phyloP scores from a whole-genome alignment of 2,113 vertebrate genomes.

The Hippocampus mohnikei region DNA sequence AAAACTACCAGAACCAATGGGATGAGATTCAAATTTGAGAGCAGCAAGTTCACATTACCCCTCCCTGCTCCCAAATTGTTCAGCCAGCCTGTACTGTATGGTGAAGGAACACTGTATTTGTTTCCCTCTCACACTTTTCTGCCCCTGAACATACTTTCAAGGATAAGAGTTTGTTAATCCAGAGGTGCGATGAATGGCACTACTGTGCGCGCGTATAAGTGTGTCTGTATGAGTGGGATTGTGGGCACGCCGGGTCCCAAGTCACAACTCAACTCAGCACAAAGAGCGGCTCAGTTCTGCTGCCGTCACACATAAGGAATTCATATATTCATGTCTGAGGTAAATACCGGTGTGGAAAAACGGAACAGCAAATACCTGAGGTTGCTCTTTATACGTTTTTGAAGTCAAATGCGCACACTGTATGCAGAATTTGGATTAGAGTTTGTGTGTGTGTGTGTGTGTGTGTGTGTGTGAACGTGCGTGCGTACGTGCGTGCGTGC shows the following conservation, averaged over 20 bases:
- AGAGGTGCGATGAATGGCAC: slow-evolving; percentile 66
- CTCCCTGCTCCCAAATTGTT: background rate
- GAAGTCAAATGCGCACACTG: background rate
- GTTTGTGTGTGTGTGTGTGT: too few species aligned
- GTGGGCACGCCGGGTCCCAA: slow-evolving; percentile 34
- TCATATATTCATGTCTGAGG: slow-evolving; percentile 33
- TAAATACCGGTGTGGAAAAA: slow-evolving; percentile 1
- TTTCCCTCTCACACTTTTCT: slow-evolving; percentile 22
- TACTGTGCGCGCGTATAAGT: slow-evolving; percentile 47
- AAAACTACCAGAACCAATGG: background rate
- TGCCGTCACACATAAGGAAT: slow-evolving; percentile 28
- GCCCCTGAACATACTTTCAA: slow-evolving; percentile 50
- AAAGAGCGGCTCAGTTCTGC: slow-evolving; percentile 60
- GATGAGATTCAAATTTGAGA: background rate
- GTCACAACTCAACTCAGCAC: slow-evolving; percentile 32
- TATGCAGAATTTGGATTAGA: background rate
- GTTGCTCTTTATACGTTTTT: too few species aligned
- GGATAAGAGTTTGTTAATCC: slow-evolving; percentile 65
- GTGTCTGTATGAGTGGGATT: slow-evolving; percentile 26
- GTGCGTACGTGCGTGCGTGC: background rate
- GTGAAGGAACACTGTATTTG: background rate
- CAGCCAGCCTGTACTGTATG: background rate
- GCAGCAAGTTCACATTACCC: background rate
- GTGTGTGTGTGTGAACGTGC: background rate
- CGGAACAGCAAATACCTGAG: background rate